Conservation (phyloP, 2,113 vertebrate species). For the Theristicus caerulescens region DNA sequence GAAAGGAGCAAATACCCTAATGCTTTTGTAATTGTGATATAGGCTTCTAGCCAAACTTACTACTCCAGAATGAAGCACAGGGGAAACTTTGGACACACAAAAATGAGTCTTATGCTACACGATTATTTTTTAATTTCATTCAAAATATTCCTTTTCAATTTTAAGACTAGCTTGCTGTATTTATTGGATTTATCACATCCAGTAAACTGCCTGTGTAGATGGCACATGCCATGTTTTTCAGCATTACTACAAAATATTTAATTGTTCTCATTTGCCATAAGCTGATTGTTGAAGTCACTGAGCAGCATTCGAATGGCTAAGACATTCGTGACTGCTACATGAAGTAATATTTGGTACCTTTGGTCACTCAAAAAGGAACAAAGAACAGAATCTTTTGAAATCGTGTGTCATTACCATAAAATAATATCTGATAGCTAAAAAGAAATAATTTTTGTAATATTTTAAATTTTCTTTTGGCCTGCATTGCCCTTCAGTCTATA, state of each 20-base stretch:
- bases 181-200: not conserved
- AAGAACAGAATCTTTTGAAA: not conserved
- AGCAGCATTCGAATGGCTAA: not conserved
- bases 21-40: not conserved
- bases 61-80: not conserved
- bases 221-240: not conserved
- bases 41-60: not conserved
- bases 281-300: not conserved
- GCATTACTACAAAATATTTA: not conserved
- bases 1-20: not conserved
- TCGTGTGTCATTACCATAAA: not conserved
- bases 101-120: not conserved
- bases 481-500: not conserved
- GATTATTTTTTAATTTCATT: not conserved
- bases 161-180: not conserved
- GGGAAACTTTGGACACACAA: not conserved
- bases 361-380: not conserved
- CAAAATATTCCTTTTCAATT: not conserved
- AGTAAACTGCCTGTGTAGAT: not conserved
- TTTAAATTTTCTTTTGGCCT: not conserved
- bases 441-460: not conserved
- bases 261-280: not conserved
- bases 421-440: not conserved
- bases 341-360: not conserved
- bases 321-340: not conserved